Conservation (phyloP, 1,140 invertebrate genomes). For the Papilio glaucus region DNA sequence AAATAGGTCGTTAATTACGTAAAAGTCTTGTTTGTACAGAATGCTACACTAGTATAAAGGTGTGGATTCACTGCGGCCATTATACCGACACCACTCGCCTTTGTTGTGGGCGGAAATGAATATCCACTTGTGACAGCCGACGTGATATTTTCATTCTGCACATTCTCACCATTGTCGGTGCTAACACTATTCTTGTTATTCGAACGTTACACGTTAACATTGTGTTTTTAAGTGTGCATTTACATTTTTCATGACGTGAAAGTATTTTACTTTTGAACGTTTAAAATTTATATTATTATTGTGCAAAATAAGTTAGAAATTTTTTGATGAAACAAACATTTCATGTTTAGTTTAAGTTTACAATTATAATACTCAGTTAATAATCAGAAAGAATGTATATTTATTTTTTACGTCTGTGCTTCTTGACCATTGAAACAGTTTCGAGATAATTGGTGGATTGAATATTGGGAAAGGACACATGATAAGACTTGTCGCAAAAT, state of each 20-base stretch:
- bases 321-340: too few species aligned
- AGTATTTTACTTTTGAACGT: background rate
- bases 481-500: too few species aligned
- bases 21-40: background rate
- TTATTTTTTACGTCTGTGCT: too few species aligned
- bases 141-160: slow-evolving; percentile 16
- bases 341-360: too few species aligned
- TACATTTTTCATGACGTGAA: slow-evolving; percentile 2
- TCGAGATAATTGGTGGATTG: too few species aligned
- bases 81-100: slow-evolving; percentile 13
- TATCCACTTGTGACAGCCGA: slow-evolving; percentile 19
- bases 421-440: too few species aligned
- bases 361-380: too few species aligned
- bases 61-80: background rate
- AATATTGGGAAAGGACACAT: too few species aligned
- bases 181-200: background rate
- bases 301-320: too few species aligned
- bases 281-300: background rate
- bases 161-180: slow-evolving; percentile 11
- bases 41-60: background rate
- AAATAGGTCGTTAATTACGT: background rate
- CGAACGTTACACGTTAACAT: background rate
- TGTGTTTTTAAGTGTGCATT: background rate
- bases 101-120: slow-evolving; percentile 16
- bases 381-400: too few species aligned